These are phyloP conservation scores for Clarias platycephalus DNA, from an alignment of 2,797 vertebrate genomes.

Conservation along the genomic window DNA sequence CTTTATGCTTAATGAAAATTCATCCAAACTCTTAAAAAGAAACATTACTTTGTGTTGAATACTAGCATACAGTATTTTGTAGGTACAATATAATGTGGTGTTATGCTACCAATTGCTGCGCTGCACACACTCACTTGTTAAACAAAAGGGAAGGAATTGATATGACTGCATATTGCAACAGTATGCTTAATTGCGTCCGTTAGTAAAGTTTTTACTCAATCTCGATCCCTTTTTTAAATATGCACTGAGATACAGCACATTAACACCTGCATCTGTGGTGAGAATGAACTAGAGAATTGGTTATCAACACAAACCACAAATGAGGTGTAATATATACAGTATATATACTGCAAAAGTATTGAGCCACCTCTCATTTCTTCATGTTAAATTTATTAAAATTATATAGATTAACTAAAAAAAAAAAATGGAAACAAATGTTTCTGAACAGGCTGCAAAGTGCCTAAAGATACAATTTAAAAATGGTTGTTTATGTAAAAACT, in stretches of 20 bases:
- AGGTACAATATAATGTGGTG: not conserved
- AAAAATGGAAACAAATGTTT: no score
- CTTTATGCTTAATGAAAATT: not conserved
- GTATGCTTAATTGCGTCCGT: not conserved
- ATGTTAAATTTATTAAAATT: no score
- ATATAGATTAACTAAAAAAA: no score
- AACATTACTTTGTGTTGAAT: not conserved
- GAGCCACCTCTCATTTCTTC: no score
- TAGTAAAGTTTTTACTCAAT: not conserved
- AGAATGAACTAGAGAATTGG: not conserved
- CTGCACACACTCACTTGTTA: not conserved
- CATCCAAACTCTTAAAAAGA: not conserved
- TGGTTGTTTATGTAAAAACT: no score
- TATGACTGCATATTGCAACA: not conserved
- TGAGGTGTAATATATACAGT: not conserved
- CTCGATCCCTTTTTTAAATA: not conserved
- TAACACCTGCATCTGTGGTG: not conserved
- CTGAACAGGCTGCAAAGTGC: no score
- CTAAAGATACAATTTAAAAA: no score
- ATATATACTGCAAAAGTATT: no score
- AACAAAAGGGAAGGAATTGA: not conserved
- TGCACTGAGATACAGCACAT: not conserved
- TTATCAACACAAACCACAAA: no score
- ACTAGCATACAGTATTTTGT: not conserved
- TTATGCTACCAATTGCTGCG: not conserved